Conservation (phyloP, 2,888 invertebrate species). For the Tricholauxania praeusta region DNA sequence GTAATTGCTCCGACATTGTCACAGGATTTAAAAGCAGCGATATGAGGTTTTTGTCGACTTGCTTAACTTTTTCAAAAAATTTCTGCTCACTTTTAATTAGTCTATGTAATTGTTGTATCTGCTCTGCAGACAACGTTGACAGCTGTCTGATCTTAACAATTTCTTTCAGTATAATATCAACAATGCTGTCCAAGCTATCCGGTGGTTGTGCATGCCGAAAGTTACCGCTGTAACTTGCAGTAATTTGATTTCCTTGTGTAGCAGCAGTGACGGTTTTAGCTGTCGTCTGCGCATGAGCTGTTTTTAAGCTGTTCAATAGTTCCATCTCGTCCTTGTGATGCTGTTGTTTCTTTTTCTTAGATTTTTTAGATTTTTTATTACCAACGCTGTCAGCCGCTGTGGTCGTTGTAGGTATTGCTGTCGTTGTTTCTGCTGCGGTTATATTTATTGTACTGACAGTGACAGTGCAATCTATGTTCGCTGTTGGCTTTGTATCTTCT, state of each 20-base stretch:
- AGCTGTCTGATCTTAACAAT: conserved; percentile 63
- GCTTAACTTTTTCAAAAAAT: conserved; percentile 64
- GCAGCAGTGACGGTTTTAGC: not conserved
- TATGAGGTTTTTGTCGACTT: conserved; percentile 64
- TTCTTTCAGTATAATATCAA: conserved; percentile 54
- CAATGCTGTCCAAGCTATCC: conserved; percentile 33
- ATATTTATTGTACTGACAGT: conserved; percentile 11
- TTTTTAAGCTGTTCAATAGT: conserved; percentile 64
- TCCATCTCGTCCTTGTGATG: conserved; percentile 66
- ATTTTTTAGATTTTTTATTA: conserved; percentile 48
- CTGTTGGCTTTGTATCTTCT: conserved; percentile 67
- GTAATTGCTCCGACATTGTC: conserved; percentile 55
- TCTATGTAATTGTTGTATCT: conserved; percentile 57
- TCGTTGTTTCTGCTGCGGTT: conserved; percentile 40
- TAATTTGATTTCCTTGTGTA: not conserved
- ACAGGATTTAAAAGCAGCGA: conserved; percentile 63
- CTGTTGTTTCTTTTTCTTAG: conserved; percentile 62
- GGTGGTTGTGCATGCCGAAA: no score
- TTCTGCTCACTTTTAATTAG: conserved; percentile 57
- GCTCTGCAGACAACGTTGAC: conserved; percentile 51
- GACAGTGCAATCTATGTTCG: not conserved
- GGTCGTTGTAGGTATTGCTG: conserved; percentile 19
- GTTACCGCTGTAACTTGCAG: no score
- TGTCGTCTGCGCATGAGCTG: conserved; percentile 53
- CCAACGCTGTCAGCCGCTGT: not conserved